phyloP scores from a whole-genome alignment of 1,140 invertebrate genomes.

The Oryctes rhinoceros region DNA sequence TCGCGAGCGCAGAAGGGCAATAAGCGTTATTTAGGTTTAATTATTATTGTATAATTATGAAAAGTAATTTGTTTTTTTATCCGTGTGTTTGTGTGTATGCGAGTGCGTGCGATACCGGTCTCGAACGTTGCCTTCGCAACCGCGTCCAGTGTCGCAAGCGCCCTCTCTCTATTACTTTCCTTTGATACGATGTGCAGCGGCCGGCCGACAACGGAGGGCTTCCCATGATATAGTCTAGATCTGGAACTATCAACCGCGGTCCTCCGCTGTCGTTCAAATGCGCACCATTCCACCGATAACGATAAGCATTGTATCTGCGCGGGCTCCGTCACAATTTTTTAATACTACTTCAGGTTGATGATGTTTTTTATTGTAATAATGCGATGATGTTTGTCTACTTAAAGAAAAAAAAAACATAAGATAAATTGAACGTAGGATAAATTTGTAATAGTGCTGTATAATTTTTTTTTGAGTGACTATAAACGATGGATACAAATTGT shows the following conservation, averaged over 20 bases:
- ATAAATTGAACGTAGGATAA: constrained; percentile 49
- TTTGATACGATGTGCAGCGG: constrained; percentile 30
- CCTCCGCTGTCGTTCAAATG: constrained; percentile 46
- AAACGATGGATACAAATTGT: constrained; percentile 60
- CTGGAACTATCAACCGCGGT: constrained; percentile 38
- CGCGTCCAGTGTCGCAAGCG: constrained; percentile 37
- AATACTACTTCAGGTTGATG: constrained; percentile 41
- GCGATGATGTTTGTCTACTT: constrained; percentile 52
- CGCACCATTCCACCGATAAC: constrained; percentile 39
- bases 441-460: constrained; percentile 59
- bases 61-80: constrained; percentile 53
- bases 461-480: constrained; percentile 57
- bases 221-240: constrained; percentile 19
- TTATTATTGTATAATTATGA: constrained; percentile 44
- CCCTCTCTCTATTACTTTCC: constrained; percentile 20
- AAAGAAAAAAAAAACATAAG: constrained; percentile 49
- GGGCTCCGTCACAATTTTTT: constrained; percentile 40
- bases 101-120: constrained; percentile 39
- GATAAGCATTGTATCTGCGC: constrained; percentile 36
- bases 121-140: constrained; percentile 24
- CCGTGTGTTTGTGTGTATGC: constrained; percentile 57
- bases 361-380: constrained; percentile 40
- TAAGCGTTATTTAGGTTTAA: constrained; percentile 48
- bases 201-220: constrained; percentile 38
- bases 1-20: constrained; percentile 54